Evolutionary conservation across 2,888 invertebrate genomes (phyloP), one percentile per base, ranked within the genome.

Genomic region (Mystacides longicornis): DNA sequence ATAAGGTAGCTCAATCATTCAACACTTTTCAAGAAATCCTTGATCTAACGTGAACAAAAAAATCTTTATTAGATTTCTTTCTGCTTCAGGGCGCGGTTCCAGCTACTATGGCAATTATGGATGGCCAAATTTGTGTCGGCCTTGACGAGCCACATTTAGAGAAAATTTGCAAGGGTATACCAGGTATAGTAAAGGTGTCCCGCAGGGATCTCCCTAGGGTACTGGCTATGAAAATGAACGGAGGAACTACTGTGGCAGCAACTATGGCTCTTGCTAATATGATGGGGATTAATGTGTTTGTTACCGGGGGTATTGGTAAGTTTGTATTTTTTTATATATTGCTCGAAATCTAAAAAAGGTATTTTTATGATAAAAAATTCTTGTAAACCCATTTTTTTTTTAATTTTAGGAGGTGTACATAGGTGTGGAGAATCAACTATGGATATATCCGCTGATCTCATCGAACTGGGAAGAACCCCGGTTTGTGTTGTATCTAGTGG

Each of bases 241-340:
- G 97, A 1, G 98, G 98, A 1, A 98, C 98, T 0, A 99, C 99
- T 0, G 98, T 99, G 1, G 89, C 96, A 0, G 95, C 90, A 0
- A 99, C 98, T 0, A 86, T 97, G 75, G 76, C 93, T 27, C 82
- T 89, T 5, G 91, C 97, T 1, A 81, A 89, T 58, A 74, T 82
- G 61, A 87, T 86, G 7, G 90, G 88, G 4, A 93, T 99, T 65
- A 81, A 84, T 11, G 79, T 99, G 51, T 96, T 99, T 77, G 97
- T 93, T 1, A 99, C 99, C 22, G 98, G 98, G 60, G 89, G 88
- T 2, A 78, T 82, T 62, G 82, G 81, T 78, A 62, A 64, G 65
- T 67, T 11, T 11, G 43, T 5, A n/a, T n/a, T n/a, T n/a, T n/a
- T n/a, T n/a, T n/a, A n/a, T n/a, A n/a, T n/a, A n/a, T n/a, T n/a